Conservation (phyloP, 2,797 vertebrate genomes). For the Synaphobranchus kaupii region DNA sequence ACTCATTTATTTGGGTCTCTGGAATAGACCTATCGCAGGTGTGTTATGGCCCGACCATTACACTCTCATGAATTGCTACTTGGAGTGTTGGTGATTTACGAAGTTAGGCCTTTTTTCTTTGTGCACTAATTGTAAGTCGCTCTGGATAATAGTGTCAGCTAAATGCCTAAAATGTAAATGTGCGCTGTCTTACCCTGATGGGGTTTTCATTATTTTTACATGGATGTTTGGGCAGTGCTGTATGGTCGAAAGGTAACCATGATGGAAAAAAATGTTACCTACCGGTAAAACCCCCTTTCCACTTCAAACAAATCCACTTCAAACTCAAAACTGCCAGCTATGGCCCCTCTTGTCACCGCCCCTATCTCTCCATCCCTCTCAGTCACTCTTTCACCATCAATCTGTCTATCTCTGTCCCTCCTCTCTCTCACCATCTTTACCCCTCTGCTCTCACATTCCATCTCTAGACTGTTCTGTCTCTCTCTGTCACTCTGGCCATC, state of each 20-base stretch:
- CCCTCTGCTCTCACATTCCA: background rate
- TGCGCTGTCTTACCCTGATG: background rate
- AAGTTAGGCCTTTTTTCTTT: too few relatives aligned
- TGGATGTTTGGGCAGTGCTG: background rate
- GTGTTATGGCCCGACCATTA: too few relatives aligned
- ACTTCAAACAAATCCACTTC: conserved; percentile 10
- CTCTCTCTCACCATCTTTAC: background rate
- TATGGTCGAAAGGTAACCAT: background rate
- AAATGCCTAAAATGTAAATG: too few relatives aligned
- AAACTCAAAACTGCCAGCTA: background rate
- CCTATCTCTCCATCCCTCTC: background rate
- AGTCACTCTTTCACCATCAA: background rate
- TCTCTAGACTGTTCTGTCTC: background rate
- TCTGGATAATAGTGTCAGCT: too few relatives aligned
- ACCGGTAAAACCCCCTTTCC: background rate
- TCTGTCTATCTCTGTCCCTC: background rate
- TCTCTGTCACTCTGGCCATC: background rate
- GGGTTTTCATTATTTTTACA: background rate
- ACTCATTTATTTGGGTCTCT: background rate
- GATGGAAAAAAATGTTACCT: too few relatives aligned
- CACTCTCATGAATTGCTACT: too few relatives aligned
- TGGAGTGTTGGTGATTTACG: too few relatives aligned
- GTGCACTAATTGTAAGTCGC: too few relatives aligned
- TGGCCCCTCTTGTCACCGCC: background rate
- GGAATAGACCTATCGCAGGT: too few relatives aligned